Evolutionary conservation across 37 sponge, comb jelly and placozoan species (phyloP).

Genomic region (Beroe forskalii): DNA sequence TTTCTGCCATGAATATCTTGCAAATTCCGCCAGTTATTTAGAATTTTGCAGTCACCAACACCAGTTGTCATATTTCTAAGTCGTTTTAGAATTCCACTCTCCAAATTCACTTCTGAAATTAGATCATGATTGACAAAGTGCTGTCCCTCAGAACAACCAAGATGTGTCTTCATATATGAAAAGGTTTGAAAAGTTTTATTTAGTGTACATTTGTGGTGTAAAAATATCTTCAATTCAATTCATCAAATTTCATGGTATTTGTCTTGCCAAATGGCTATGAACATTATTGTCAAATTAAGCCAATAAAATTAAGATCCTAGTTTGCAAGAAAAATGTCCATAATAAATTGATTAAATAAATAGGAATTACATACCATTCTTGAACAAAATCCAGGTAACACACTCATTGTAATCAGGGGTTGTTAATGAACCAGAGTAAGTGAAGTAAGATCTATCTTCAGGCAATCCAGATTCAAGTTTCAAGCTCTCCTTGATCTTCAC

Average conservation of each 20-base stretch:
- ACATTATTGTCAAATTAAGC: too few species aligned
- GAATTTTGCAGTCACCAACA: background rate
- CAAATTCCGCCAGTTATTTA: background rate
- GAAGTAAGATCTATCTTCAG: slow-evolving; percentile 22
- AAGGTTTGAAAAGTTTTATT: too few species aligned
- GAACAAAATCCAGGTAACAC: slow-evolving; percentile 60
- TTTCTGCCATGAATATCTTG: background rate
- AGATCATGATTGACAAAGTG: too few species aligned
- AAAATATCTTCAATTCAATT: too few species aligned
- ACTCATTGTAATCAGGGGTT: slow-evolving; percentile 38
- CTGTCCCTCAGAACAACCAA: too few species aligned
- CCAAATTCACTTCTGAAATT: background rate
- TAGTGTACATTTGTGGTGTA: too few species aligned
- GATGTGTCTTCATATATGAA: too few species aligned
- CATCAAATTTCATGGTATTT: too few species aligned
- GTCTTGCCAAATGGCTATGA: too few species aligned
- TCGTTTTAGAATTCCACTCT: background rate
- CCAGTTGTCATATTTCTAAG: background rate
- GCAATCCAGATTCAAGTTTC: background rate
- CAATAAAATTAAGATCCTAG: too few species aligned
- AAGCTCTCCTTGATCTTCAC: background rate
- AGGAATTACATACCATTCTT: background rate
- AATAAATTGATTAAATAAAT: too few species aligned
- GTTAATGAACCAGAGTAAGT: slow-evolving; percentile 35
- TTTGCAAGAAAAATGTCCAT: too few species aligned